Conservation (phyloP, 1,140 invertebrate species). For the Stratiolaelaps scimitus region DNA sequence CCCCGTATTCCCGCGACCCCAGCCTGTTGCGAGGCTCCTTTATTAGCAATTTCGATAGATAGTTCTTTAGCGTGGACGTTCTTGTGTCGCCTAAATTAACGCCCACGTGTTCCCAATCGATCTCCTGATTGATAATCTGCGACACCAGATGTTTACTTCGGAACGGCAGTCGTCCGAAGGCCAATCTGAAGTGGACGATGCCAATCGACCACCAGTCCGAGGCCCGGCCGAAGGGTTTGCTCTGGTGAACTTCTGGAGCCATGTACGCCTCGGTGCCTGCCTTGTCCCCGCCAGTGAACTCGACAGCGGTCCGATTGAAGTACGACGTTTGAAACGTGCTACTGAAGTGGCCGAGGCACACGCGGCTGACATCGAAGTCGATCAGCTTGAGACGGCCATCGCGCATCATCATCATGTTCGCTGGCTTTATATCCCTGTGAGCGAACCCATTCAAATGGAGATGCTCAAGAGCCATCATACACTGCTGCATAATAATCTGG, state of each 20-base stretch:
- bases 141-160: neutral
- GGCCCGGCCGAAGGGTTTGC: neutral
- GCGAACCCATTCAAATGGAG: constrained; percentile 1
- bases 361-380: neutral
- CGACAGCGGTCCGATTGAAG: neutral
- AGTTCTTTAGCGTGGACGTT: neutral
- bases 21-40: neutral
- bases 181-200: neutral
- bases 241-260: neutral
- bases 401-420: neutral
- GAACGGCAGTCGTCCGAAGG: neutral
- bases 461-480: neutral
- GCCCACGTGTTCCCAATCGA: neutral
- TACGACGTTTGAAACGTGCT: neutral
- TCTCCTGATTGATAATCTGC: neutral
- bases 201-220: neutral
- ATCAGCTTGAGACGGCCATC: constrained; percentile 2
- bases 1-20: neutral
- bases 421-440: neutral
- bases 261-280: constrained; percentile 5
- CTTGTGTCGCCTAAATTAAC: neutral
- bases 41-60: neutral
- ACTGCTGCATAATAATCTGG: neutral
- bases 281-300: constrained; percentile 4
- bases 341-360: constrained; percentile 8